A percentile compares a stretch with the other conserved stretches of the same genome.
Conservation (phyloP, 1,140 invertebrate genomes). For the Adoxophyes honmai region DNA sequence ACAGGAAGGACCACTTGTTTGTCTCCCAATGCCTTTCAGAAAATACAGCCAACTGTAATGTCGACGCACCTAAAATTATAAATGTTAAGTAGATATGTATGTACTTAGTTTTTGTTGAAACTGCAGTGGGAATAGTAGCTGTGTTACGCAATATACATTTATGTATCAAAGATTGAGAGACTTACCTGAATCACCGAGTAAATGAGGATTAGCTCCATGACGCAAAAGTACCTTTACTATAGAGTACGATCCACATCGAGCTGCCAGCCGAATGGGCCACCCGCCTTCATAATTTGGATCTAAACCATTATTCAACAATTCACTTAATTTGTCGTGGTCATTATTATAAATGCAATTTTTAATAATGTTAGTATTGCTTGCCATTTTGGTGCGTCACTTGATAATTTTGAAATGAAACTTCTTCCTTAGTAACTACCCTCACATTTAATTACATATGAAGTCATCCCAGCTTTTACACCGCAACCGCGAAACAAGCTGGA, state of each 20-base stretch:
- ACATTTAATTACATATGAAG: too few species aligned
- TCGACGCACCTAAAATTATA: constrained; percentile 54
- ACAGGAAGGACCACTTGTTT: constrained; percentile 53
- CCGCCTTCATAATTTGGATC: constrained; percentile 63
- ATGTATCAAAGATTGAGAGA: background rate
- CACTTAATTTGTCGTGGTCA: constrained; percentile 38
- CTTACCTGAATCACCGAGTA: constrained; percentile 59
- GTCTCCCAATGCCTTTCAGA: constrained; percentile 54
- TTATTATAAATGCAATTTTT: constrained; percentile 45
- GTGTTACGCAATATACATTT: too few species aligned
- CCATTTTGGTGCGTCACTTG: constrained; percentile 30
- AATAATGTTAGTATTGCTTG: constrained; percentile 40
- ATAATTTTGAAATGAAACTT: background rate
- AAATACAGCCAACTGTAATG: constrained; percentile 66
- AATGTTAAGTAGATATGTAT: too few species aligned
- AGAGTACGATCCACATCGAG: constrained; percentile 43
- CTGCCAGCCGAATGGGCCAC: constrained; percentile 60
- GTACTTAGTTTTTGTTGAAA: background rate
- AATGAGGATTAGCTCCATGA: constrained; percentile 61
- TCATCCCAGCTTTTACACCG: too few species aligned
- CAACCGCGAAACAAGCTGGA: too few species aligned
- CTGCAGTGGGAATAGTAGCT: too few species aligned
- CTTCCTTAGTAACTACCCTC: too few species aligned
- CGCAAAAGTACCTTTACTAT: constrained; percentile 56
- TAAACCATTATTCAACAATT: constrained; percentile 47